Evolutionary conservation across 2,888 invertebrate species (phyloP).

Genomic region (Cremastinae sp.): DNA sequence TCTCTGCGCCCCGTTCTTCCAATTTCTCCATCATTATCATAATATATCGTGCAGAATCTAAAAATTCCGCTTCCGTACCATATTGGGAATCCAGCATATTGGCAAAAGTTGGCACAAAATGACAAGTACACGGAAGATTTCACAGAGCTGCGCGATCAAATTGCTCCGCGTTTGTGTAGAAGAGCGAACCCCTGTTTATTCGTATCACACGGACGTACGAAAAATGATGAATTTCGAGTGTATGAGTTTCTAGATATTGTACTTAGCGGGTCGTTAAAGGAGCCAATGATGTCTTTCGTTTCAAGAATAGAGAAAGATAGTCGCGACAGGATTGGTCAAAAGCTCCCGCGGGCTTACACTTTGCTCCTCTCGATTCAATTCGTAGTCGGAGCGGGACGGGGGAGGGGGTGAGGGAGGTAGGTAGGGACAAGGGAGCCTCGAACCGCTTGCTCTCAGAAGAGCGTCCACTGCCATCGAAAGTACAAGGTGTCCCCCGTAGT

Average conservation of each 20-base stretch:
- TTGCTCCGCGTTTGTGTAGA: background rate
- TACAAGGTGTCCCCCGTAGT: slow-evolving; percentile 72
- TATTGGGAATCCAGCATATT: slow-evolving; percentile 37
- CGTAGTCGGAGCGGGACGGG: slow-evolving; percentile 30
- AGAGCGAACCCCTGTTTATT: background rate
- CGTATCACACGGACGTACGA: background rate
- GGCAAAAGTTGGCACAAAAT: slow-evolving; percentile 25
- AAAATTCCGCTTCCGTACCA: slow-evolving; percentile 15
- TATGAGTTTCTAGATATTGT: slow-evolving; percentile 51
- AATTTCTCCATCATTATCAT: background rate
- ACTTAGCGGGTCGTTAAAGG: slow-evolving; percentile 64
- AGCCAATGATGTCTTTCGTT: slow-evolving; percentile 66
- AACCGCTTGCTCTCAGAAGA: slow-evolving; percentile 66
- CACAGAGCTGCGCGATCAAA: slow-evolving; percentile 15
- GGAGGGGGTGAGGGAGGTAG: slow-evolving; percentile 58
- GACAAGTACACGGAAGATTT: slow-evolving; percentile 50
- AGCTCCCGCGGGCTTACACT: slow-evolving; percentile 70
- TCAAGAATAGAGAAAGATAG: slow-evolving; percentile 63
- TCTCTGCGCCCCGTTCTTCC: slow-evolving; percentile 11
- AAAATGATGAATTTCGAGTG: slow-evolving; percentile 22
- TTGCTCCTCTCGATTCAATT: slow-evolving; percentile 64
- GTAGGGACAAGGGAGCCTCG: slow-evolving; percentile 69
- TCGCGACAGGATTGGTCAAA: slow-evolving; percentile 67
- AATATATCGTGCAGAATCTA: no score
- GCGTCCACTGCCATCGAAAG: slow-evolving; percentile 78